These are phyloP conservation scores for Natator depressus DNA, from an alignment of 2,113 vertebrate species.

Conservation along the genomic window DNA sequence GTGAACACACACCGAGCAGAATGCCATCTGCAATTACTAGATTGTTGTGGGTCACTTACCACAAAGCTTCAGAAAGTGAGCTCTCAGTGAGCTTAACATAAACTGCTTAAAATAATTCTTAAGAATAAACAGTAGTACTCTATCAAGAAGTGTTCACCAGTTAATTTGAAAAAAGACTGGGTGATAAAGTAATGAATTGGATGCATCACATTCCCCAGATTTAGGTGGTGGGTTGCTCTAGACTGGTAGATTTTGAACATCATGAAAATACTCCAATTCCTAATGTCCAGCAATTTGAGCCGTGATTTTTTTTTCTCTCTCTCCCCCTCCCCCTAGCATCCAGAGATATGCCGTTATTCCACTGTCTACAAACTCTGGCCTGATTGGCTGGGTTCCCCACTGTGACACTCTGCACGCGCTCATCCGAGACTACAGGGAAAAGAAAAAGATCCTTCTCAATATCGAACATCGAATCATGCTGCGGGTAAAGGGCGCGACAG, in stretches of 20 bases:
- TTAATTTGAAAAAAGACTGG: not conserved
- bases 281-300: not conserved
- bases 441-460: constrained; percentile 99
- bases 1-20: not conserved
- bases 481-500: constrained; percentile 78
- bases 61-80: not conserved
- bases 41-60: fast-evolving
- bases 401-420: constrained; percentile 97
- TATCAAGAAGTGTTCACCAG: not conserved
- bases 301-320: not conserved
- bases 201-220: not conserved
- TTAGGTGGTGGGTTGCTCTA: not conserved
- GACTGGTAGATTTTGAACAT: not conserved
- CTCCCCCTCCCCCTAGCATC: constrained; percentile 80
- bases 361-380: constrained; percentile 95
- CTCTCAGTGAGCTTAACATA: fast-evolving
- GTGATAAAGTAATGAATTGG: not conserved
- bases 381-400: constrained; percentile 99
- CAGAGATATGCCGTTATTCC: constrained; percentile 98
- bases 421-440: constrained; percentile 97
- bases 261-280: not conserved
- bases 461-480: constrained; percentile 99
- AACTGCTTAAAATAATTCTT: not conserved
- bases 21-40: not conserved
- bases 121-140: not conserved